Conservation (phyloP, 53 echinoderm and acorn worm genomes). For the Paelopatides confundens region DNA sequence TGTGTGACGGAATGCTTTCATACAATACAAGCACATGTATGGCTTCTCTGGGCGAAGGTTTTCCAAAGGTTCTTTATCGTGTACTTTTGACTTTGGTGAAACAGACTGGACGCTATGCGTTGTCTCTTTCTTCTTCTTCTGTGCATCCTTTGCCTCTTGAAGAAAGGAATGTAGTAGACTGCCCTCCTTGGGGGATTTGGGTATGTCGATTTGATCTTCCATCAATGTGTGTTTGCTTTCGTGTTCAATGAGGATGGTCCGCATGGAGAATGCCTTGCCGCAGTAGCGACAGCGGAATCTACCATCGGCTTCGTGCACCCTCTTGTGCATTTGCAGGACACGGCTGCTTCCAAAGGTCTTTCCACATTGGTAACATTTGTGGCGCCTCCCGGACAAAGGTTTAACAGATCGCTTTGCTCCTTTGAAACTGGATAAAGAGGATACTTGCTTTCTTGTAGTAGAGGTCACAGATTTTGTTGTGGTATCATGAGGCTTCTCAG, state of each 20-base stretch:
- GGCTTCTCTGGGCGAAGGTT: constrained; percentile 20
- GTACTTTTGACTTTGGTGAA: background rate
- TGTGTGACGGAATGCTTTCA: constrained; percentile 54
- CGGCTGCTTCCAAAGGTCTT: constrained; percentile 40
- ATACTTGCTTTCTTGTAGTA: background rate
- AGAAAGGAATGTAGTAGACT: constrained; percentile 42
- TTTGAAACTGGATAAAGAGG: background rate
- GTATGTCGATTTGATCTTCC: constrained; percentile 16
- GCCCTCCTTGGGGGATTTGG: constrained; percentile 6
- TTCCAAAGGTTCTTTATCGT: background rate
- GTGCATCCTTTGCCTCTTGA: constrained; percentile 12
- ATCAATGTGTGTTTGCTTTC: constrained; percentile 37
- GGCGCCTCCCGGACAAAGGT: constrained; percentile 15
- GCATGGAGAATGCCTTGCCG: constrained; percentile 51
- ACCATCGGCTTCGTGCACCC: constrained; percentile 39
- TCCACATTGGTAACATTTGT: constrained; percentile 48
- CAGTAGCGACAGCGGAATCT: constrained; percentile 35
- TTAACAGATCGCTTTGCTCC: background rate
- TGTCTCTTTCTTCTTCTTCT: background rate
- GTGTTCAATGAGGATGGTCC: constrained; percentile 29
- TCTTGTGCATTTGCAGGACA: constrained; percentile 44
- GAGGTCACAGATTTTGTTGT: background rate
- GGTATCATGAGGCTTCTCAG: background rate
- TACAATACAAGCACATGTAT: constrained; percentile 46
- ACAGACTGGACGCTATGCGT: background rate